A percentile compares a stretch with the other conserved stretches of the same genome.
These are phyloP conservation scores for Brenthis ino DNA, from an alignment of 2,888 invertebrate genomes.

Conservation along the genomic window DNA sequence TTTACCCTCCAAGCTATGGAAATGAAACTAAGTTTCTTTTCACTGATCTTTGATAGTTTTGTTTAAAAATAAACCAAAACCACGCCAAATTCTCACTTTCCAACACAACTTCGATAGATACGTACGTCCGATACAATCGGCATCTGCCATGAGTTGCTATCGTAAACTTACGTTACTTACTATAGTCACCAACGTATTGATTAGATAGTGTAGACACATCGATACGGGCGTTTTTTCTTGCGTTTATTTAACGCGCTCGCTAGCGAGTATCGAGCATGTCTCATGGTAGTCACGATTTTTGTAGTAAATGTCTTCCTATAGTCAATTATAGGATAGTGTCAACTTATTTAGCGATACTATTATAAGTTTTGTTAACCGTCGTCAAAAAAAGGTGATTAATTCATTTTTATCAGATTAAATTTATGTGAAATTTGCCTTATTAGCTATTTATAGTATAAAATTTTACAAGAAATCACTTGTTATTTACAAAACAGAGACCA, in stretches of 20 bases:
- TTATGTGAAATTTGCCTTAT: neutral
- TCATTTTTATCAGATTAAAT: no score
- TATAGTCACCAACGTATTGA: neutral
- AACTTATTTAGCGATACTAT: conserved; percentile 21
- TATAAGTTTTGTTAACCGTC: conserved; percentile 19
- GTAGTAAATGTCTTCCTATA: conserved; percentile 62
- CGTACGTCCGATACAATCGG: conserved; percentile 50
- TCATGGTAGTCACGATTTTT: conserved; percentile 9
- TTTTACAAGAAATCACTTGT: no score
- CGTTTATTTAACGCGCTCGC: neutral
- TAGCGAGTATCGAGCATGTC: conserved; percentile 2
- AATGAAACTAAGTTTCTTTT: conserved; percentile 53
- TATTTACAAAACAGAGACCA: neutral
- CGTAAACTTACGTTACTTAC: neutral
- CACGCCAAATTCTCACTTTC: conserved; percentile 43
- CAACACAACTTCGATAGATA: conserved; percentile 31
- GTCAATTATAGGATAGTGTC: conserved; percentile 33
- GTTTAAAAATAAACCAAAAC: conserved; percentile 55
- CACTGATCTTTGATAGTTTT: conserved; percentile 40
- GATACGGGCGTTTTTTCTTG: neutral
- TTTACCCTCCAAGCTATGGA: conserved; percentile 45
- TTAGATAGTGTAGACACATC: neutral
- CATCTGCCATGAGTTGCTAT: conserved; percentile 7
- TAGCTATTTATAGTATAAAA: no score
- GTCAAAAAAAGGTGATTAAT: conserved; percentile 3